Evolutionary conservation across 2,113 vertebrate genomes (phyloP).

Genomic region (Urocitellus parryii): DNA sequence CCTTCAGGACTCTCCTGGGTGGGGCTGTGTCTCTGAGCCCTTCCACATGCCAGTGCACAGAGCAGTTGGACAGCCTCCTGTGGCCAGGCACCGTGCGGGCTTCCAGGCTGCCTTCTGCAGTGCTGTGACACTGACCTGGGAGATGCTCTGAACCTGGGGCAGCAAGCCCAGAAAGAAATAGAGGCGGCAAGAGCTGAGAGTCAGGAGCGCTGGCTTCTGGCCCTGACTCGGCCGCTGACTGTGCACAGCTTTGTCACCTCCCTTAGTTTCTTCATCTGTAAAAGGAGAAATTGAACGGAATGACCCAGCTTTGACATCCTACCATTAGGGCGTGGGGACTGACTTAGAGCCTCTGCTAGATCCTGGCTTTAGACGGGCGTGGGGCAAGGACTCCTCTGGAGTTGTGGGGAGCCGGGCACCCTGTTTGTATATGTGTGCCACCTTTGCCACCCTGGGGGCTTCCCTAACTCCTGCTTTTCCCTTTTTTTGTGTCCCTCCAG

Average conservation of each 20-base stretch:
- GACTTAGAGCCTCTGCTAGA: background rate
- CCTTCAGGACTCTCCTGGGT: background rate
- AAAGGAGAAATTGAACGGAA: background rate
- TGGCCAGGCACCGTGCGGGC: background rate
- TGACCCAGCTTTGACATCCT: background rate
- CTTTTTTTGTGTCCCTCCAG: constrained; percentile 82
- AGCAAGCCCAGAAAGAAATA: background rate
- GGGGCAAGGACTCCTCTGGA: background rate
- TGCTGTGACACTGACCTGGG: background rate
- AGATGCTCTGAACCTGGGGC: accelerated
- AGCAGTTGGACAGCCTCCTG: too few species aligned
- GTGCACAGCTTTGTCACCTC: background rate
- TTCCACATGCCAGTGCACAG: background rate
- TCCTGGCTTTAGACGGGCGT: background rate
- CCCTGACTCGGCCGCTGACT: accelerated
- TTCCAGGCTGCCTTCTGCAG: background rate
- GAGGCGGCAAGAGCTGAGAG: accelerated
- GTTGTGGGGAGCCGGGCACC: background rate
- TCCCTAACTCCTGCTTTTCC: background rate
- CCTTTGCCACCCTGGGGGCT: background rate
- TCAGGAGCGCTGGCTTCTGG: accelerated
- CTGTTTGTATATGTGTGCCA: accelerated
- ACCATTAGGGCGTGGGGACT: background rate
- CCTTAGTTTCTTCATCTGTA: background rate
- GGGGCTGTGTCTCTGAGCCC: accelerated